Conservation (phyloP, 2,113 vertebrate genomes). For the Pampusana beccarii region DNA sequence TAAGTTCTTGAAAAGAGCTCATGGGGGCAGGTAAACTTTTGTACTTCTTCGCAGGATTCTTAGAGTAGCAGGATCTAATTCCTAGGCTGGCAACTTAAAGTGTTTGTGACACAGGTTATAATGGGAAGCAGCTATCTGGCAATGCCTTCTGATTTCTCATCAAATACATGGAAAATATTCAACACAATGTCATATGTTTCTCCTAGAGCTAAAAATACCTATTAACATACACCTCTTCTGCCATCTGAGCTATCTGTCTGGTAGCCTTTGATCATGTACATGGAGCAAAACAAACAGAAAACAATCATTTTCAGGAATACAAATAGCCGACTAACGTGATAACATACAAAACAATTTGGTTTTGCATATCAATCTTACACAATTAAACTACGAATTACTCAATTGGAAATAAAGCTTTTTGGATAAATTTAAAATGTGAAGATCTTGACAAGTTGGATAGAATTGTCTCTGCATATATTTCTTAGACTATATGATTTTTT, state of each 20-base stretch:
- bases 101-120: not conserved
- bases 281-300: not conserved
- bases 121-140: not conserved
- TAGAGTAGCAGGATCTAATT: not conserved
- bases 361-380: not conserved
- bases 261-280: not conserved
- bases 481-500: not conserved
- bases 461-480: not conserved
- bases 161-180: slow-evolving; percentile 25
- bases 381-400: not conserved
- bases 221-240: not conserved
- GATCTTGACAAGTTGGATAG: not conserved
- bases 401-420: not conserved
- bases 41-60: not conserved
- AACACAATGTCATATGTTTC: not conserved
- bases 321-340: not conserved
- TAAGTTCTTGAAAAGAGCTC: not conserved
- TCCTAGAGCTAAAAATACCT: not conserved
- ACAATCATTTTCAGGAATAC: not conserved
- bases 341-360: not conserved
- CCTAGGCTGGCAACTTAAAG: not conserved
- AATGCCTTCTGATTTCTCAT: not conserved
- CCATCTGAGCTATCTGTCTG: not conserved
- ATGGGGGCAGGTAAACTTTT: not conserved
- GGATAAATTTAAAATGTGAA: not conserved